These are phyloP conservation scores for Thelaira solivaga DNA, from an alignment of 2,888 invertebrate species.

Conservation along the genomic window DNA sequence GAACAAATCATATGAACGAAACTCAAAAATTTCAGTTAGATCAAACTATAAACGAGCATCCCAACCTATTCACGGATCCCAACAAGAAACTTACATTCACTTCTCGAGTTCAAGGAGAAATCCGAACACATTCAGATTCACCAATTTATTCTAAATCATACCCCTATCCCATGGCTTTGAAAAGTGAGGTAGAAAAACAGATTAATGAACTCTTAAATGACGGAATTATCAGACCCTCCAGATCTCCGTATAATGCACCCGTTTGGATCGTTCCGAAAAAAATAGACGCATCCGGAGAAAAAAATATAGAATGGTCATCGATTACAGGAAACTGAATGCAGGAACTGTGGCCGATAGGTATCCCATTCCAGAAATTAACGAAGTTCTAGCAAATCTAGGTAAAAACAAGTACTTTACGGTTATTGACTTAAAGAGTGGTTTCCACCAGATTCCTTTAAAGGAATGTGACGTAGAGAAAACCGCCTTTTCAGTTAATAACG, in stretches of 20 bases:
- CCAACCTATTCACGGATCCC: constrained; percentile 4
- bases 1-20: constrained; percentile 20
- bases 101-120: constrained; percentile 1
- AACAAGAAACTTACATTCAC: constrained; percentile 20
- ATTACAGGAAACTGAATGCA: constrained; percentile 30
- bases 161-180: constrained; percentile 10
- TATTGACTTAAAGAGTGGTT: too few relatives aligned
- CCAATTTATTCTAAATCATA: constrained; percentile 6
- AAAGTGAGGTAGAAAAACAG: constrained; percentile 12
- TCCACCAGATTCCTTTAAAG: too few relatives aligned
- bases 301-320: constrained; percentile 38
- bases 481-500: constrained; percentile 37
- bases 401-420: constrained; percentile 7
- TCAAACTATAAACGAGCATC: constrained; percentile 6
- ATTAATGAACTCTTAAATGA: constrained; percentile 6
- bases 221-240: too few relatives aligned
- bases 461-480: too few relatives aligned
- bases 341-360: too few relatives aligned
- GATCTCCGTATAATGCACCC: too few relatives aligned
- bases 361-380: constrained; percentile 24
- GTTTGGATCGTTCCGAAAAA: too few relatives aligned
- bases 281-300: constrained; percentile 16
- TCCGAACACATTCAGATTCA: neutral
- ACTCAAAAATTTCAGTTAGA: constrained; percentile 17
- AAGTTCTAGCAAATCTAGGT: constrained; percentile 27